phyloP scores from a whole-genome alignment of 2,888 invertebrate species.

The Nomada ruficornis region DNA sequence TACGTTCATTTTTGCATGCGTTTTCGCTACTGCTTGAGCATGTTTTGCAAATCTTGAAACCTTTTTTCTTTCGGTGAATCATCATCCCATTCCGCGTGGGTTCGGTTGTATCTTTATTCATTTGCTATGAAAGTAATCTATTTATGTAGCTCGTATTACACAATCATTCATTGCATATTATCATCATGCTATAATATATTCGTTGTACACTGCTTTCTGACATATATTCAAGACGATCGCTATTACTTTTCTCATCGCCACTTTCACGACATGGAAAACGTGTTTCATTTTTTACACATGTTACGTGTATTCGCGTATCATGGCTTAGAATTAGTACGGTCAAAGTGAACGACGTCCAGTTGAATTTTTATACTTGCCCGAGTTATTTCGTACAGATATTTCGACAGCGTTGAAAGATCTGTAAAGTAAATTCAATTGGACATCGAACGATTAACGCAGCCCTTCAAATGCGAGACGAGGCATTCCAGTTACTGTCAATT shows the following conservation, averaged over 20 bases:
- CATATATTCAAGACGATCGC: background rate
- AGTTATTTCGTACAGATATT: too few species aligned
- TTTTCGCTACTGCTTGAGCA: conserved; percentile 61
- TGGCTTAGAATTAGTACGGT: background rate
- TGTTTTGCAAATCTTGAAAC: conserved; percentile 64
- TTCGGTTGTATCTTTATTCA: conserved; percentile 18
- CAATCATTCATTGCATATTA: conserved; percentile 12
- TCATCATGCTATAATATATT: conserved; percentile 1
- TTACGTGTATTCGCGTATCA: conserved; percentile 4
- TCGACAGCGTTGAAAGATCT: too few species aligned
- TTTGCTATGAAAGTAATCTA: conserved; percentile 27
- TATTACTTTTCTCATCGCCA: conserved; percentile 11
- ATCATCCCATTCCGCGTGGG: conserved; percentile 47
- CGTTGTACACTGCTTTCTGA: background rate
- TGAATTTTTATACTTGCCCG: conserved; percentile 4
- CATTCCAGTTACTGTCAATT: too few species aligned
- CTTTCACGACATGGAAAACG: background rate
- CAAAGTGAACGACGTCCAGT: background rate
- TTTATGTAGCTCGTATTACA: conserved; percentile 40
- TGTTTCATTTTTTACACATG: conserved; percentile 2
- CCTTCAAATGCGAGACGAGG: conserved; percentile 21
- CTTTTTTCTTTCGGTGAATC: conserved; percentile 39
- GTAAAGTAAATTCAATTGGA: conserved; percentile 11
- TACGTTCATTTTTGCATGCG: conserved; percentile 62
- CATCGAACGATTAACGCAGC: background rate